Base-by-base conservation (phyloP, 1,140 invertebrate genomes). In the Listronotus oregonensis region DNA sequence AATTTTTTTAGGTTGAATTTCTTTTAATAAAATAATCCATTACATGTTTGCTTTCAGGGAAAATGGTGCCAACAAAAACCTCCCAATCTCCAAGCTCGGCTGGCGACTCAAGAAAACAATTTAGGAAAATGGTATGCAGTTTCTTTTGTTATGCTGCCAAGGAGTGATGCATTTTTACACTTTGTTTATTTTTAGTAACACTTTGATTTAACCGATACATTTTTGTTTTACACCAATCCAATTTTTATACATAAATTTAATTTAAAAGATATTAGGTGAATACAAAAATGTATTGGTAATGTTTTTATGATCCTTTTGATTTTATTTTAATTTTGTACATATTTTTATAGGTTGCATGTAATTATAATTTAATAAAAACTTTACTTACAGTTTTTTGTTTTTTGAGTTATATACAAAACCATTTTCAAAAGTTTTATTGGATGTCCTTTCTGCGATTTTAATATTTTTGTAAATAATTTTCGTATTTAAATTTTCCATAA, bases 101-200 rank as follows among this genome's bases (percentile, higher is more conserved):
- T 78, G 59, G 69, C 77, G 21, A 69, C 71, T 5, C 78, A 79
- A 71, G 75, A 77, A 50, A 79, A 71, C 64, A 76, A 80, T 50
- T 76, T 85, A 81, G 85, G 85, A 59, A 81, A 80, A 65, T 85
- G 83, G 84, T 84, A 80, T 68, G 68, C 37, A n/a, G 7, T 37
- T 37, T 37, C 34, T 37, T 9, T 37, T 37, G 34, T 37, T 37
- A 37, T 37, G 8, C 34, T 37, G 34, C 8, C 34, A 37, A 37
- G 50, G 54, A 56, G 9, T 56, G 54, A 42, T 56, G 54, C 50
- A 66, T 50, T 65, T 57, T 55, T 66, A 52, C 21, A 43, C 12
- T 64, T 40, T 10, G 27, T 46, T 64, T 64, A 50, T 55, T 52
- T 46, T 39, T 64, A 55, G 43, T 55, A 37, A 44, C 37, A 55